A percentile compares a stretch with the other conserved stretches of the same genome.
phyloP scores from a whole-genome alignment of 2,888 invertebrate genomes.

The Agonopterix alstromeriana region DNA sequence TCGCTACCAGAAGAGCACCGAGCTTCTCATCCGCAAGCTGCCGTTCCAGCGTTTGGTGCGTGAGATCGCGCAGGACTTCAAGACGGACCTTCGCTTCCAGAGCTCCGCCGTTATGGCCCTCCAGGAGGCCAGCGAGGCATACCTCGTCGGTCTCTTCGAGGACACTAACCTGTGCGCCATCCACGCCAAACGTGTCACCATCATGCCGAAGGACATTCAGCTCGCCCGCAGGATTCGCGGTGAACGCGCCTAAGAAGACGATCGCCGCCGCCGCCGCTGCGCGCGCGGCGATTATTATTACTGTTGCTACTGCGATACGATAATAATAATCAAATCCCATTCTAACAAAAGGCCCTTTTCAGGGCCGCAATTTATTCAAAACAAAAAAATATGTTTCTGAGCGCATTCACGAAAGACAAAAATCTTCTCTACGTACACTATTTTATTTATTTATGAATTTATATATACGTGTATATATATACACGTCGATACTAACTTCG shows the following conservation, averaged over 20 bases:
- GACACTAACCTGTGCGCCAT: slow-evolving; percentile 98
- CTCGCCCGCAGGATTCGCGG: slow-evolving; percentile 97
- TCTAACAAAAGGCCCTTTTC: neutral
- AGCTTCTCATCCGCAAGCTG: slow-evolving; percentile 95
- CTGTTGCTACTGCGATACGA: neutral
- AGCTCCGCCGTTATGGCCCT: slow-evolving; percentile 95
- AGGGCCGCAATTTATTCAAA: neutral
- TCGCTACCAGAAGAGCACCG: slow-evolving; percentile 97
- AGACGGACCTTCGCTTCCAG: slow-evolving; percentile 96
- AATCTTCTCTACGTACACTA: too few relatives aligned
- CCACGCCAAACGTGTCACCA: slow-evolving; percentile 97
- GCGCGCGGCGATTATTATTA: slow-evolving; percentile 3
- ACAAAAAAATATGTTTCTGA: neutral
- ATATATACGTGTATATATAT: too few relatives aligned
- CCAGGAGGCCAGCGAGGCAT: slow-evolving; percentile 94
- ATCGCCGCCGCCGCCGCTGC: neutral
- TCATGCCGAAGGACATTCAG: slow-evolving; percentile 99
- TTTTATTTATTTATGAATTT: too few relatives aligned
- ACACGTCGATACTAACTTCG: too few relatives aligned
- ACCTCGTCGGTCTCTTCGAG: slow-evolving; percentile 95
- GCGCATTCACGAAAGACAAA: neutral
- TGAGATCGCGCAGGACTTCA: slow-evolving; percentile 98
- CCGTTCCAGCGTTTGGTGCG: slow-evolving; percentile 92
- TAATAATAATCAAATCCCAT: neutral
- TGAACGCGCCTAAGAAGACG: slow-evolving; percentile 88